Conservation (phyloP, 2,113 vertebrate species). For the Typhlomys cinereus region DNA sequence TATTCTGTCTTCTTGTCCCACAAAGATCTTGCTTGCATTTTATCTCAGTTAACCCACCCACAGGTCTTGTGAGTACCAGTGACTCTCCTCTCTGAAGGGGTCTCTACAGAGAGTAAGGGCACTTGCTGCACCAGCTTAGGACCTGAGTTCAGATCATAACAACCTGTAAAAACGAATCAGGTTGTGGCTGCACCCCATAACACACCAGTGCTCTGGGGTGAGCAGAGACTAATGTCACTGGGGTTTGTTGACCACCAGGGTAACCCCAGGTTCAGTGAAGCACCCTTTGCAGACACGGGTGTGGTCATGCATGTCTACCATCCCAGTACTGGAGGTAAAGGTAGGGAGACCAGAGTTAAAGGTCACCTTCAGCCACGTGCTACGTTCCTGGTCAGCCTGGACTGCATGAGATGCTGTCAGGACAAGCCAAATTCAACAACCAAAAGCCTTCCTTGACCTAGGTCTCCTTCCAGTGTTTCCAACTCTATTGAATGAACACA, state of each 20-base stretch:
- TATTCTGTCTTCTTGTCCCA: not conserved
- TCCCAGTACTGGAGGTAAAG: not conserved
- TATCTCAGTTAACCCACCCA: not conserved
- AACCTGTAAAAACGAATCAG: too few species aligned
- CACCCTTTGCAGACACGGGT: too few species aligned
- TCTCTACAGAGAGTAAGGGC: not conserved
- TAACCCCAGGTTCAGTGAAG: too few species aligned
- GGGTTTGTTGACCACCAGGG: too few species aligned
- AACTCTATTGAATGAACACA: accelerated
- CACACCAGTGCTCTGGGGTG: too few species aligned
- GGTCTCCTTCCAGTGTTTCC: not conserved
- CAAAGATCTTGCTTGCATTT: not conserved
- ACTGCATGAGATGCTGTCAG: not conserved
- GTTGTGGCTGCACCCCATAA: too few species aligned
- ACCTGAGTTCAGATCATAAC: too few species aligned
- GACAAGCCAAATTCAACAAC: not conserved
- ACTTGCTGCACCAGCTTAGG: too few species aligned
- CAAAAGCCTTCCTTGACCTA: not conserved
- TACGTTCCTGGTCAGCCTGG: not conserved
- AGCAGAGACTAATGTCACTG: too few species aligned
- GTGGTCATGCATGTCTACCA: not conserved
- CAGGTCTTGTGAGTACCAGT: not conserved
- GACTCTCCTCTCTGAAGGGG: accelerated
- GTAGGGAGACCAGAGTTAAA: not conserved
- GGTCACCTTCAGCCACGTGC: not conserved